Conservation (phyloP, 2,797 vertebrate species). For the Masticophis lateralis region DNA sequence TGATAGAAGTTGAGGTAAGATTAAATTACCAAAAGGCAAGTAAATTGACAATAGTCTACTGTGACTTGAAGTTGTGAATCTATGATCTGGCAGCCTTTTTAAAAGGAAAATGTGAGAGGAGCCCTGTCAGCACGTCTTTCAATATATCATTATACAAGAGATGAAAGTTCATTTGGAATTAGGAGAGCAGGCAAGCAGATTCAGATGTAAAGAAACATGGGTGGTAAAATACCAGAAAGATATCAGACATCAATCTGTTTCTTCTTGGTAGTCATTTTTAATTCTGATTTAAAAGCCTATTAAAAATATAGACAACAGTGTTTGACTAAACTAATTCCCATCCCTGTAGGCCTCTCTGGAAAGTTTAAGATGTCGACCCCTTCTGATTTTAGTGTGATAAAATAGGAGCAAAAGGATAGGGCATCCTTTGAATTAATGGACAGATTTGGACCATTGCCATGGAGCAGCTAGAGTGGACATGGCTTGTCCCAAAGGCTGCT, state of each 20-base stretch:
- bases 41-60: slow-evolving; percentile 66
- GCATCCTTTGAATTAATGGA: neutral
- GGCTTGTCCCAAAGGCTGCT: neutral
- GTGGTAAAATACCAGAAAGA: slow-evolving; percentile 47
- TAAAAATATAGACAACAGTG: neutral
- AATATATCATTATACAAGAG: slow-evolving; percentile 64
- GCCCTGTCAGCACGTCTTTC: slow-evolving; percentile 62
- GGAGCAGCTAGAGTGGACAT: neutral
- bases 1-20: slow-evolving; percentile 56
- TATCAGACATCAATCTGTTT: slow-evolving; percentile 33
- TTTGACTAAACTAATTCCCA: slow-evolving; percentile 1
- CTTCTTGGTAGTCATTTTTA: slow-evolving; percentile 20
- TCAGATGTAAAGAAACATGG: slow-evolving; percentile 53
- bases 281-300: slow-evolving; percentile 19
- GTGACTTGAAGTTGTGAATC: slow-evolving; percentile 60
- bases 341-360: neutral
- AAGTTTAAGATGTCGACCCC: neutral
- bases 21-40: slow-evolving; percentile 62
- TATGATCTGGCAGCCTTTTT: slow-evolving; percentile 68
- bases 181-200: slow-evolving; percentile 53
- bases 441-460: neutral
- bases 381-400: neutral
- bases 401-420: neutral
- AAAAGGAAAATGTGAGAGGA: slow-evolving; percentile 62
- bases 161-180: slow-evolving; percentile 68